Base-by-base conservation (phyloP, 2,888 invertebrate genomes). In the Catonia carolina region DNA sequence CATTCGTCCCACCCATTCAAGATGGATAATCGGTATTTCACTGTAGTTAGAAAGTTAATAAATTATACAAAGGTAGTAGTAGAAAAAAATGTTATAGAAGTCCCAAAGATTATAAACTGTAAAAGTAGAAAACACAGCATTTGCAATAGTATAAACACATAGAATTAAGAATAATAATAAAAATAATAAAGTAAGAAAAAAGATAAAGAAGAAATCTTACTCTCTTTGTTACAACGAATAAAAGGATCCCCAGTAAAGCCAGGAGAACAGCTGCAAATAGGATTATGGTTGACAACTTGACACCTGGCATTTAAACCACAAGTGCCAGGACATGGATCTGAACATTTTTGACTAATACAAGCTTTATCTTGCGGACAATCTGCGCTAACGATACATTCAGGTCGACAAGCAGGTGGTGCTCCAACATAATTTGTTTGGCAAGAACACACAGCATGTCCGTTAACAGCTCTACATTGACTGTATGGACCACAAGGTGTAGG, bases 401-500 rank as follows among this genome's bases (percentile, higher is more conserved):
- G 86, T 64, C 81, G 77, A 68, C 89, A 89, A 58, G 80, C 75
- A 17, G 88, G 87, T 27, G 89, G 87, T 56, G 80, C 80, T 50
- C 88, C 87, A 55, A 77, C 75, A 67, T 83, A 85, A 63, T 82
- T 79, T 27, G 78, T 75, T 58, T 84, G 74, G 68, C 89, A 89
- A 7, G 84, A 82, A 68, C 89, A 89, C 14, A 86, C 83, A 10
- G 84, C 83, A 69, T 84, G 83, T 33, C 79, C 79, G 63, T 82
- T 82, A 8, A 71, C 67, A 31, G 73, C 72, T 66, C 79, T 74
- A 66, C 85, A 85, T 70, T 84, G 81, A 61, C 86, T 84, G 69
- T 86, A 84, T 7, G 83, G 82, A 27, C 89, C 89, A 70, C 89
- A 89, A 1, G 87, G 87, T n/a, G 86, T 84, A 48, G 86, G 86